Base-by-base conservation (phyloP, 2,113 vertebrate genomes). In the Oxyruncus cristatus region DNA sequence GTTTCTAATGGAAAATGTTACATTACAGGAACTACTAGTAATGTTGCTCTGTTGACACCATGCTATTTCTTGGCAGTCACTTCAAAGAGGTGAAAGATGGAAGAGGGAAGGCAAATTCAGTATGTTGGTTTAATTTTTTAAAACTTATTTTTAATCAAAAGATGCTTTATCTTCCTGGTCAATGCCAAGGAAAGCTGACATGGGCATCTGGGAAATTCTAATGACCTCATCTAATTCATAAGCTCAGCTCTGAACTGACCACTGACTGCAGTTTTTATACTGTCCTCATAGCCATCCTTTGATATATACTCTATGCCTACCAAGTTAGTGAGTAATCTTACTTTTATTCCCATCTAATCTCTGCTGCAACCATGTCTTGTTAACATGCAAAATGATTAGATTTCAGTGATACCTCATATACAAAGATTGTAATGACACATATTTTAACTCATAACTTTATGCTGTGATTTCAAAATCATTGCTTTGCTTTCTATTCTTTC, bases 391-490 rank as follows among this genome's bases (percentile, higher is more conserved):
- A 91, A 84, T 89, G 82, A 86, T 88, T 95, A 91, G 55, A 92
- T 93, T 85, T 68, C 75, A 77, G 30, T 78, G 79, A 71, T 94
- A 93, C 73, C 83, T 97, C 65, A 76, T 82, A 85, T 88, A 81
- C 46, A 91, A 75, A 84, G 78, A 79, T 94, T 92, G 68, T 91
- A 96, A 94, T 96, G 93, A 97, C 50, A 95, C 67, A 84, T 85
- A 92, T 94, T 97, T 91, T 96, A 96, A 94, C 70, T 93, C 67
- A 88, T 50, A 97, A 92, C 79, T 96, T 95, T 89, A 80, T 92
- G 49, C 81, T 77, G 39, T 92, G 91, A 95, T 97, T 97, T 97
- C 71, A 95, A 97, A 97, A 97, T 96, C 90, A 91, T 92, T 97
- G 91, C 44, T 97, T 96, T 94, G 35, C 85, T 93, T 96, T 55